Conservation (phyloP, 2,113 vertebrate genomes). For the Cranoglanis bouderius region DNA sequence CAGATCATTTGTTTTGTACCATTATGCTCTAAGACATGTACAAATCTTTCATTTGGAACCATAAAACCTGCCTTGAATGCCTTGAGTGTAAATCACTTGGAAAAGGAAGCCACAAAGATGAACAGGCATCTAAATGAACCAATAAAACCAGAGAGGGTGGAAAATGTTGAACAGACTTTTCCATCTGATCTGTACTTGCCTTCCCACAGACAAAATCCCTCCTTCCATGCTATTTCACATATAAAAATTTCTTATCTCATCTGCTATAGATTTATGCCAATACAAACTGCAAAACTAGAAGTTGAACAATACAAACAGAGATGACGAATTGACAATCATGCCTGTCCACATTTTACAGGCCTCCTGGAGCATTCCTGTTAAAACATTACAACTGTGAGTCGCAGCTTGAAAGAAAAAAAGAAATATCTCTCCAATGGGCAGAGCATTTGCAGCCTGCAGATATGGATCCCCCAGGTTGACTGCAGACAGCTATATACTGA, state of each 20-base stretch:
- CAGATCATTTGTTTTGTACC: slow-evolving; percentile 50
- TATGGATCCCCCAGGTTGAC: slow-evolving; percentile 34
- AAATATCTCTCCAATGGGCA: slow-evolving; percentile 25
- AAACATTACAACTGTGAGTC: slow-evolving; percentile 39
- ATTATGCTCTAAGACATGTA: slow-evolving; percentile 48
- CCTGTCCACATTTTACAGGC: slow-evolving; percentile 34
- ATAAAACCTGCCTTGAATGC: slow-evolving; percentile 50
- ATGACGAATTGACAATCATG: slow-evolving; percentile 48
- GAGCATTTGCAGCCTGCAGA: slow-evolving; percentile 20
- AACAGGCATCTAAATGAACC: slow-evolving; percentile 35
- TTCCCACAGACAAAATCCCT: slow-evolving; percentile 17
- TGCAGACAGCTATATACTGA: slow-evolving; percentile 27
- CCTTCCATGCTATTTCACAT: slow-evolving; percentile 44
- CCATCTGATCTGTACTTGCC: slow-evolving; percentile 34
- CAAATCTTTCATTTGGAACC: slow-evolving; percentile 52
- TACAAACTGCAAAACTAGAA: slow-evolving; percentile 32
- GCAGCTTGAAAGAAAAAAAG: slow-evolving; percentile 4
- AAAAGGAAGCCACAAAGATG: slow-evolving; percentile 49
- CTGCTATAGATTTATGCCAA: slow-evolving; percentile 18
- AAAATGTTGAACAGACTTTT: slow-evolving; percentile 39
- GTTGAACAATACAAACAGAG: slow-evolving; percentile 35
- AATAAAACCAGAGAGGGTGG: slow-evolving; percentile 47
- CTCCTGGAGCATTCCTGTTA: slow-evolving; percentile 32
- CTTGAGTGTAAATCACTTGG: slow-evolving; percentile 47
- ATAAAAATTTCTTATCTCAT: slow-evolving; percentile 21